Evolutionary conservation across 2,888 invertebrate genomes (phyloP), one percentile per base, ranked within the genome.

Genomic region (Agrochola lota): DNA sequence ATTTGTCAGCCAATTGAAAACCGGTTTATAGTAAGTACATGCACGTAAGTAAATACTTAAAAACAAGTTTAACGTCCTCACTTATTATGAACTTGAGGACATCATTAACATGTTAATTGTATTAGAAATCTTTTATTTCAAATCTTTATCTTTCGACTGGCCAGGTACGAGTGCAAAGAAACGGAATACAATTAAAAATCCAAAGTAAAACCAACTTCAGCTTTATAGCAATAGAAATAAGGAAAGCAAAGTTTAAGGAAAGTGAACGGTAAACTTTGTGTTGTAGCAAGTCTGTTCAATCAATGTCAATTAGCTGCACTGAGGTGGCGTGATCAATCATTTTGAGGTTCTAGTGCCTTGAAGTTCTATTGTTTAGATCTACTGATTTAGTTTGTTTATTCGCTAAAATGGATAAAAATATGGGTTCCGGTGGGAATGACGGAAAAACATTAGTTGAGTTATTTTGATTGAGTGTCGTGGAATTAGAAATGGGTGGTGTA

Each of bases 271-370:
- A 69, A 89, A 87, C 85, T 91, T 91, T 89, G 93, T 89, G 86
- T 81, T 89, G 92, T 91, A 90, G 88, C 90, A 89, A 90, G 91
- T 91, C 94, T 95, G 95, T 95, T 96, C 96, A 95, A 96, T 96
- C 96, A 96, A 93, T 96, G 96, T 96, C 96, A 96, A 96, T 96
- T 96, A 96, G 94, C 83, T 94, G 94, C 94, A 94, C 92, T 94
- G 94, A 95, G 92, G 95, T 95, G 94, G 93, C 92, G 92, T 93
- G 94, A 96, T 96, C 96, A 94, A 96, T 96, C 96, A 92, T 93
- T 92, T 93, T 94, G 92, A 92, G 93, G 93, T 84, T 83, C 87
- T 79, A 88, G 85, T 79, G 73, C 83, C 77, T 87, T 84, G 82
- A 84, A 82, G 73, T 92, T 93, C 94, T 91, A 95, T 93, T 94